Evolutionary conservation across 2,888 invertebrate species (phyloP).

Genomic region (Drosophila percnosoma): DNA sequence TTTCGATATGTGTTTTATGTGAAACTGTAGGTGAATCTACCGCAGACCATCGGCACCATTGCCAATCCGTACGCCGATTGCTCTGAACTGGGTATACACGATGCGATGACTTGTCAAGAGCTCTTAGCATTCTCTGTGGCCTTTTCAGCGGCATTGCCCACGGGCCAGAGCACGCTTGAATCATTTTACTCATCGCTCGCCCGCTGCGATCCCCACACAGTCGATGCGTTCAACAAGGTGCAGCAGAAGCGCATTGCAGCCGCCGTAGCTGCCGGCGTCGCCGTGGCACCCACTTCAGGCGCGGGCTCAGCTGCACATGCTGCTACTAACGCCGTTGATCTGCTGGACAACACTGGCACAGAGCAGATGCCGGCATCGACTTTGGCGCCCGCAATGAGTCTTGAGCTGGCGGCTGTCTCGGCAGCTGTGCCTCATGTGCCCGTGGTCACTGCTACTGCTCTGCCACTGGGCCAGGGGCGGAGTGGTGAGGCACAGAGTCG

Average conservation of each 20-base stretch:
- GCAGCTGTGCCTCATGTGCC: slow-evolving; percentile 44
- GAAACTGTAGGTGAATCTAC: slow-evolving; percentile 83
- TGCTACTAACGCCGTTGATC: slow-evolving; percentile 18
- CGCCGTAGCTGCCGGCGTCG: slow-evolving; percentile 74
- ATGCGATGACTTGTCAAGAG: slow-evolving; percentile 90
- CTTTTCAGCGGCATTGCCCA: slow-evolving; percentile 95
- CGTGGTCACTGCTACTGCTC: slow-evolving; percentile 4
- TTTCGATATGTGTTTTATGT: neutral
- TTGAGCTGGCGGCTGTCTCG: slow-evolving; percentile 51
- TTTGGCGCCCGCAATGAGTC: slow-evolving; percentile 8
- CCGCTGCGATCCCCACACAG: slow-evolving; percentile 87
- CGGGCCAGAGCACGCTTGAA: slow-evolving; percentile 93
- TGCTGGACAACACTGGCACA: neutral
- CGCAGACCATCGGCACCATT: slow-evolving; percentile 85
- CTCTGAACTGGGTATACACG: slow-evolving; percentile 86
- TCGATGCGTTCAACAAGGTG: slow-evolving; percentile 79
- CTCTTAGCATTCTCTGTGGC: slow-evolving; percentile 96
- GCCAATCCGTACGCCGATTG: slow-evolving; percentile 85
- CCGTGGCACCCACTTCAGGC: neutral
- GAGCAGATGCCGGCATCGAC: neutral
- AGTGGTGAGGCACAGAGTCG: slow-evolving; percentile 16
- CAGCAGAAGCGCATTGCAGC: slow-evolving; percentile 79
- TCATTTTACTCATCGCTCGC: slow-evolving; percentile 93
- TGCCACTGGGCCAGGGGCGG: slow-evolving; percentile 8
- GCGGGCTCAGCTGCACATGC: slow-evolving; percentile 22